Evolutionary conservation across 2,797 vertebrate genomes (phyloP), one percentile per base, ranked within the genome.

Genomic region (Falco peregrinus): DNA sequence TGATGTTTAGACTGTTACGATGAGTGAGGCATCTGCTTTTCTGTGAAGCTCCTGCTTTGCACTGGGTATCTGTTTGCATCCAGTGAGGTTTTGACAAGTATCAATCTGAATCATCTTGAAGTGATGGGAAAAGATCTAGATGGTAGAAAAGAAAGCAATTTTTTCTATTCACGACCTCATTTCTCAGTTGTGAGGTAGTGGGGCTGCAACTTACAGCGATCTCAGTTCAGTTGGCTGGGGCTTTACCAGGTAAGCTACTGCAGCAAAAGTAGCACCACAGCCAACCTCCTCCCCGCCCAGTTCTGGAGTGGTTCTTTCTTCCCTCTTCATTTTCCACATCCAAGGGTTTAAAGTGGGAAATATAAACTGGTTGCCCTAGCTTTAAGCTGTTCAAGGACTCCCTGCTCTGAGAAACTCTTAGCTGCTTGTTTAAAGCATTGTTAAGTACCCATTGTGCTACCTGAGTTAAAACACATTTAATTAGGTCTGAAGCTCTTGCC

Each of bases 371-470:
- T 89, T 93, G 60, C 57, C 33, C 28, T 74, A 41, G 33, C 74
- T 91, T 90, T 87, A 37, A 67, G 73, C 63, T 82, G 18, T 77
- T 91, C 74, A 89, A 95, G 87, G 87, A 87, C 85, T 94, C 80
- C 77, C 83, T 84, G 77, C 74, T 88, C 85, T 48, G 83, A 88
- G 56, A 93, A 96, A 87, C 35, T 71, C 69, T 85, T 45, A 86
- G 54, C 77, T 84, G 59, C 91, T 88, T 88, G 43, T 86, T 89
- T 84, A 76, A 91, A 73, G 60, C 3, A 1, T 75, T 84, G 56
- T 91, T 88, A 90, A 94, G 94, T 63, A 83, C 65, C 73, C 63
- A 59, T 50, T 88, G 43, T 93, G 77, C 65, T 73, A 16, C 47
- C 3, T 2, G 20, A 89, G 59, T 79, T 84, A 87, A 94, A 93